phyloP scores from a whole-genome alignment of 2,888 invertebrate genomes.

The Entomobrya multifasciata region DNA sequence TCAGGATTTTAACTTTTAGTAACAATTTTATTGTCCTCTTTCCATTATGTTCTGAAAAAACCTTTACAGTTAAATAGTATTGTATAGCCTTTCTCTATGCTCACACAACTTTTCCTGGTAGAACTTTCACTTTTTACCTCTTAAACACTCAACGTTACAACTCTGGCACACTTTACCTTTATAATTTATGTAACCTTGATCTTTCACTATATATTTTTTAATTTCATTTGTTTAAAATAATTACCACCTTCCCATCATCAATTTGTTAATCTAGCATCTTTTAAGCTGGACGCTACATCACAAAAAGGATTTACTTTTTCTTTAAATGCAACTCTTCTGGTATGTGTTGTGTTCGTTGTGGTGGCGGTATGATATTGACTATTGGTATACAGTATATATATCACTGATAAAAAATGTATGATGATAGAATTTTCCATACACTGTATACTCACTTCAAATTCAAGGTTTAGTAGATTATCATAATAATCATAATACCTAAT shows the following conservation, averaged over 20 bases:
- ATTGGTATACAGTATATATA: no score
- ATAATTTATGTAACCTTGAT: neutral
- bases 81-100: constrained; percentile 7
- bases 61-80: neutral
- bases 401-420: no score
- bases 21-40: neutral
- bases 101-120: constrained; percentile 18
- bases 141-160: neutral
- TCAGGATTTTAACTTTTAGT: constrained; percentile 45
- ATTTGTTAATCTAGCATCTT: neutral
- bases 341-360: no score
- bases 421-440: no score
- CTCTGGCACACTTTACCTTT: constrained; percentile 25
- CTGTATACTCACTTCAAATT: no score
- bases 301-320: no score
- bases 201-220: neutral
- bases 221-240: no score
- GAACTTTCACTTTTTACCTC: constrained; percentile 3
- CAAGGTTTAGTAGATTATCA: no score
- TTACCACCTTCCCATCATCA: neutral
- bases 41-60: no score
- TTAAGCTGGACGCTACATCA: constrained; percentile 4
- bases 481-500: no score
- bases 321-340: no score
- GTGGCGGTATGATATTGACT: no score